Evolutionary conservation across 2,888 invertebrate species (phyloP), one percentile per base, ranked within the genome.

Genomic region (Drosophila quinaria): DNA sequence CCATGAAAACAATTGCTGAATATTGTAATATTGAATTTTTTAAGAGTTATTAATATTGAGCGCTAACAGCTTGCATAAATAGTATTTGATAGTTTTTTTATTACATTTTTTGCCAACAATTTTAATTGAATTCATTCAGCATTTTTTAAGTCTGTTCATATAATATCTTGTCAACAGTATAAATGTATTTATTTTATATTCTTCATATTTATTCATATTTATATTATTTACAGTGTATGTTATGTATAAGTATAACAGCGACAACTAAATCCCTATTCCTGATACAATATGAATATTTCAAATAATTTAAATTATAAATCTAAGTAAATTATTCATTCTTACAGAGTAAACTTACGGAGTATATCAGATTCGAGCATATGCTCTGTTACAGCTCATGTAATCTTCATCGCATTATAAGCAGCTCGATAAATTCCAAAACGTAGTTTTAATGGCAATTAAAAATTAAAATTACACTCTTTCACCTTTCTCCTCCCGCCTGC

Each of bases 401-500:
- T 46, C 73, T 42, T 25, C n/a, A 25, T 17, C 47, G 29, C 37
- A 62, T 47, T 62, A 63, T 64, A 58, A 49, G 42, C 44, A 35
- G 29, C 35, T 17, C 59, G 31, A 62, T 73, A 69, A 79, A 79
- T 81, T 64, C 31, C 65, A 58, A 58, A 63, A 56, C 66, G 61
- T 42, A 70, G 69, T 59, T 70, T 74, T 55, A 81, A 85, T 79
- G 74, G 74, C 68, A 80, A 84, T 86, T 82, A 73, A 50, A 84
- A 74, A 85, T 82, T 78, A 83, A 86, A 86, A 82, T 71, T 59
- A 49, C 56, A 37, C 54, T 8, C 9, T 8, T 33, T 10, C 42
- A 17, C 2, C 11, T 44, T 11, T 11, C 37, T 2, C n/a, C 50
- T n/a, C 19, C 35, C 35, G 17, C n/a, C 9, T 13, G 10, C 19